Percentiles rank a stretch among this genome's conserved stretches.
Conservation (phyloP, 2,113 vertebrate genomes). For the Tachysurus fulvidraco region DNA sequence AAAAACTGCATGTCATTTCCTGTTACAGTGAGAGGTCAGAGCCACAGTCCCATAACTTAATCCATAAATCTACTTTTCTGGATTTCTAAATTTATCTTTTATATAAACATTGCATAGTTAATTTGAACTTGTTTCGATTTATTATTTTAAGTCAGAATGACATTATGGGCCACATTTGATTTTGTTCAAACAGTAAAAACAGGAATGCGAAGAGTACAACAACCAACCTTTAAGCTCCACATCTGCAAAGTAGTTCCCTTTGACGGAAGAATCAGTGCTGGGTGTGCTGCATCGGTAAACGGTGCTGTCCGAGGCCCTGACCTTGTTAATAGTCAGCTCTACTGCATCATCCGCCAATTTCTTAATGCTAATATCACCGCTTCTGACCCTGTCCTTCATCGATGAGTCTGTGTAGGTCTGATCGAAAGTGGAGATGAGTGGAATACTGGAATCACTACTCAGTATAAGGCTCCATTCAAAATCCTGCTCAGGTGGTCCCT, state of each 20-base stretch:
- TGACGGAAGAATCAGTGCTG: constrained; percentile 80
- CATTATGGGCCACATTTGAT: not conserved
- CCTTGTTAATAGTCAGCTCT: constrained; percentile 75
- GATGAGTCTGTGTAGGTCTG: constrained; percentile 65
- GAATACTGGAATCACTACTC: constrained; percentile 40
- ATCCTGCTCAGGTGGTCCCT: constrained; percentile 89
- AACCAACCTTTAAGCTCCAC: constrained; percentile 81
- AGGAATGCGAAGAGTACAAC: not conserved
- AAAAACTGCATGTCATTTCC: not conserved
- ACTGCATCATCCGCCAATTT: constrained; percentile 71
- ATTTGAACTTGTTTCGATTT: not conserved
- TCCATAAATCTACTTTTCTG: no score
- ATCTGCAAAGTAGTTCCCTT: constrained; percentile 80
- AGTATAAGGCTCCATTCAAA: constrained; percentile 80
- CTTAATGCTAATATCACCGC: constrained; percentile 70
- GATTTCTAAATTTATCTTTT: not conserved
- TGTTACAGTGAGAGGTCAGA: not conserved
- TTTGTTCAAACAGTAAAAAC: not conserved
- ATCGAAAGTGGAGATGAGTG: constrained; percentile 81
- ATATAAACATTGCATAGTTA: not conserved
- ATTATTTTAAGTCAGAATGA: not conserved
- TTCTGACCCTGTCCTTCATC: constrained; percentile 70
- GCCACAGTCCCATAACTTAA: not conserved
- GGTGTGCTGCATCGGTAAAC: constrained; percentile 81
- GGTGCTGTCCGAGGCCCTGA: constrained; percentile 75